A percentile compares a stretch with the other conserved stretches of the same genome.
phyloP scores from a whole-genome alignment of 2,797 vertebrate genomes.

The Ispidina picta region DNA sequence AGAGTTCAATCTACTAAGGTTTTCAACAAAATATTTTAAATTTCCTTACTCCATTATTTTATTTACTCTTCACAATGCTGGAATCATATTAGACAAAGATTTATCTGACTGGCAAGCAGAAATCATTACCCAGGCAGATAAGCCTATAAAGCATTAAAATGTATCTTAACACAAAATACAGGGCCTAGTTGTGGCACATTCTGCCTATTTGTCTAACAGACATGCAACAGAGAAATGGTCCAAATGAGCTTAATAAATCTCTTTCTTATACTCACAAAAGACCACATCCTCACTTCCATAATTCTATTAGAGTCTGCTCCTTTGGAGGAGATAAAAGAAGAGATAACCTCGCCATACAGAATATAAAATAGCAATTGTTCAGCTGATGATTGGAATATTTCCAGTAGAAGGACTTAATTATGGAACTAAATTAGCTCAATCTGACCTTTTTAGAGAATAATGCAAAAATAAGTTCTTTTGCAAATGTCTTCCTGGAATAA shows the following conservation, averaged over 20 bases:
- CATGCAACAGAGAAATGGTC: constrained; percentile 15
- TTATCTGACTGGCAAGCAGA: constrained; percentile 11
- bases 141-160: constrained; percentile 29
- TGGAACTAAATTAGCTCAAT: constrained; percentile 55
- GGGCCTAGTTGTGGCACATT: background rate
- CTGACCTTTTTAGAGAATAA: constrained; percentile 61
- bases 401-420: constrained; percentile 58
- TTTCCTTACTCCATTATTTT: background rate
- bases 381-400: constrained; percentile 52
- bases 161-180: constrained; percentile 21
- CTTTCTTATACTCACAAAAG: constrained; percentile 61
- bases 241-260: constrained; percentile 60
- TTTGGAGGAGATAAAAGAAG: constrained; percentile 52
- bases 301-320: constrained; percentile 55
- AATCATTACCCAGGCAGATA: constrained; percentile 21
- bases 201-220: constrained; percentile 27
- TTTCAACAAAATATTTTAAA: background rate
- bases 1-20: background rate
- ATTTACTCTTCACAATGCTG: constrained; percentile 15
- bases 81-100: constrained; percentile 10
- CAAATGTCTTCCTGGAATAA: constrained; percentile 25
- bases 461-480: constrained; percentile 31
- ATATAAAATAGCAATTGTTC: constrained; percentile 63
- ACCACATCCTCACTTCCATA: constrained; percentile 48
- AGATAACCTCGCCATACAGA: constrained; percentile 60